Conservation (phyloP, 2,888 invertebrate species). For the Lycaena phlaeas region DNA sequence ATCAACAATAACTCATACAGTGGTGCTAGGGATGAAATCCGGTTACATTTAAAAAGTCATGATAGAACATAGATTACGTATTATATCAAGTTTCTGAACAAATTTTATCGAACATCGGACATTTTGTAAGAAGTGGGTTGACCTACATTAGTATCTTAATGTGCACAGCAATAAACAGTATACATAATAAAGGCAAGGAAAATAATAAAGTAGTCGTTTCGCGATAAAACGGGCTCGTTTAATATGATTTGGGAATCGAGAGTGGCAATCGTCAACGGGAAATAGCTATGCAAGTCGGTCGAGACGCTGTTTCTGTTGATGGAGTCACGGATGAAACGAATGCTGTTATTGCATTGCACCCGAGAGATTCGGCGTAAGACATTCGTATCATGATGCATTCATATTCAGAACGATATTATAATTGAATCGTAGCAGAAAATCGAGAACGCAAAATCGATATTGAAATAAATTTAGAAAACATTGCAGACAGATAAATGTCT, state of each 20-base stretch:
- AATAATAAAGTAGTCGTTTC: slow-evolving; percentile 13
- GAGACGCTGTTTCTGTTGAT: slow-evolving; percentile 5
- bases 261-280: slow-evolving; percentile 41
- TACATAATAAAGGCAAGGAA: too few species aligned
- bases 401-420: neutral
- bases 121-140: too few species aligned
- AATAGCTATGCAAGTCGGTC: slow-evolving; percentile 26
- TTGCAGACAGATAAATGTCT: too few species aligned
- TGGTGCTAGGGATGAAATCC: too few species aligned
- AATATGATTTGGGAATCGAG: slow-evolving; percentile 30
- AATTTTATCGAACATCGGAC: too few species aligned
- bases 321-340: neutral
- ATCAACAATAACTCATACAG: too few species aligned
- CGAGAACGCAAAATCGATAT: too few species aligned
- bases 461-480: too few species aligned
- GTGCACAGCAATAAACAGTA: neutral
- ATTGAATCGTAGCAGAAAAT: too few species aligned
- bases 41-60: too few species aligned
- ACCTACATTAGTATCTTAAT: neutral
- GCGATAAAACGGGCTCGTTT: slow-evolving; percentile 22
- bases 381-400: neutral
- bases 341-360: neutral
- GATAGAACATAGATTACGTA: too few species aligned
- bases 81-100: too few species aligned
- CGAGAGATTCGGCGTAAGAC: neutral